Conservation (phyloP, 2,888 invertebrate species). For the Callyntrura sp. region DNA sequence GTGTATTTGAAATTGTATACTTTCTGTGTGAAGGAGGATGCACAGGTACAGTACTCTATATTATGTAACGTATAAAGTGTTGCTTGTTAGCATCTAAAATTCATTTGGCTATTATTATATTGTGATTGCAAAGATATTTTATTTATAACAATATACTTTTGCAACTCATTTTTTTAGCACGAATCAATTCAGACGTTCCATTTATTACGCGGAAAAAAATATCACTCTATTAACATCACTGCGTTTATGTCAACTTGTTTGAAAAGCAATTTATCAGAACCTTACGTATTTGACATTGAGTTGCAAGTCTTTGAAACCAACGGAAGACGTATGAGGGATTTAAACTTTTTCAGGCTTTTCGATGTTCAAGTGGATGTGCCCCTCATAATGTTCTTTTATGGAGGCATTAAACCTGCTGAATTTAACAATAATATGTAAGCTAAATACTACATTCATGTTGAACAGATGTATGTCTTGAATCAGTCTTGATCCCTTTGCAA, state of each 20-base stretch:
- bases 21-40: conserved; percentile 13
- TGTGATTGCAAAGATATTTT: neutral
- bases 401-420: conserved; percentile 31
- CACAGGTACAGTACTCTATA: conserved; percentile 34
- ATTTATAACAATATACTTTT: neutral
- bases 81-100: too few species aligned
- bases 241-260: conserved; percentile 44
- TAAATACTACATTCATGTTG: too few species aligned
- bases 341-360: conserved; percentile 58
- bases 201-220: neutral
- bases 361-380: conserved; percentile 78
- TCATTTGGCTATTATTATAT: neutral
- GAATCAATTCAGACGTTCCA: conserved; percentile 28
- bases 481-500: too few species aligned
- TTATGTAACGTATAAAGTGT: neutral
- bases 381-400: conserved; percentile 62
- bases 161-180: conserved; percentile 35
- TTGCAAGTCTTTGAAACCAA: conserved; percentile 37
- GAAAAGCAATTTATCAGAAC: neutral
- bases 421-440: neutral
- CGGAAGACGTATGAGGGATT: neutral
- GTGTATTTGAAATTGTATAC: conserved; percentile 45
- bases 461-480: too few species aligned
- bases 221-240: conserved; percentile 55
- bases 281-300: conserved; percentile 51